These are phyloP conservation scores for Diploscapter pachys DNA, from an alignment of 1,140 invertebrate species.

Conservation along the genomic window DNA sequence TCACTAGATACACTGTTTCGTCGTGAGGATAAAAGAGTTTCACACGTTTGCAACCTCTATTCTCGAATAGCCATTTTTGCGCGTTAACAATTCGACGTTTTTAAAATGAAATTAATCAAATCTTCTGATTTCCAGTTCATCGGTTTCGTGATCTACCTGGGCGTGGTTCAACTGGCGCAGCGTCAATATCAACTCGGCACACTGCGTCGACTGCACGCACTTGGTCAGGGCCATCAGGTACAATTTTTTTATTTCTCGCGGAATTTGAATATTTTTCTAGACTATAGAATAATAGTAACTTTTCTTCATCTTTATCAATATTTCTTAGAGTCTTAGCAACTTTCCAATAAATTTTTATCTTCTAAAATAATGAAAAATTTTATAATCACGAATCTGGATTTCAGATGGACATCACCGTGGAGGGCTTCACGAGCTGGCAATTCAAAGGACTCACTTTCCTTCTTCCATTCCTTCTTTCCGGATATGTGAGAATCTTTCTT, in stretches of 20 bases:
- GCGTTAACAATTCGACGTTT: no score
- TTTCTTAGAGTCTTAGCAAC: background rate
- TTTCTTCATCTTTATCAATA: background rate
- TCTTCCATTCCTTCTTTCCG: conserved; percentile 87
- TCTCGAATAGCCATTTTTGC: no score
- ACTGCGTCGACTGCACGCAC: conserved; percentile 84
- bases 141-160: conserved; percentile 65
- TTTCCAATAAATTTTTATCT: no score
- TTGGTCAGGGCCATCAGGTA: conserved; percentile 74
- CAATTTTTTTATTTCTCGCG: background rate
- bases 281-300: background rate
- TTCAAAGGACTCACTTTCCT: conserved; percentile 93
- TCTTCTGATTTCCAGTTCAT: conserved; percentile 69
- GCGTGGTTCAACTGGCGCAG: conserved; percentile 68
- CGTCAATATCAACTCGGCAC: conserved; percentile 94
- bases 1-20: no score
- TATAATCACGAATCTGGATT: conserved; percentile 68
- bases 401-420: conserved; percentile 97
- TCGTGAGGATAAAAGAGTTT: no score
- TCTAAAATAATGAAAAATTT: background rate
- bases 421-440: conserved; percentile 99
- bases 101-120: no score
- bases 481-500: conserved; percentile 68
- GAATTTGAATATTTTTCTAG: background rate
- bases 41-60: no score